Evolutionary conservation across 1,140 invertebrate species (phyloP).

Genomic region (Cylas formicarius): DNA sequence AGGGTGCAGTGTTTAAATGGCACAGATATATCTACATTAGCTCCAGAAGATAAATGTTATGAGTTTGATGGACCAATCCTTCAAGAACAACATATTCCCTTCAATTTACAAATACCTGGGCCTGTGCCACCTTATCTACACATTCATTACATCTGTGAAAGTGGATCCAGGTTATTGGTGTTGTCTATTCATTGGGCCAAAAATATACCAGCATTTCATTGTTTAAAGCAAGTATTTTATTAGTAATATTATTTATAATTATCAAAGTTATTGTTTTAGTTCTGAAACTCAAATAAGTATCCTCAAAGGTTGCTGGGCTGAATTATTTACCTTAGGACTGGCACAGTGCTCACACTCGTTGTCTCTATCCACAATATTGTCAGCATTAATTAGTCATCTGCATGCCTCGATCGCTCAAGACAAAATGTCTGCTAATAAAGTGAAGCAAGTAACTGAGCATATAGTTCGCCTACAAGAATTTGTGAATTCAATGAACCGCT

Average conservation of each 20-base stretch:
- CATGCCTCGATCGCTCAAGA: slow-evolving; percentile 61
- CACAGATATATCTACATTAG: slow-evolving; percentile 25
- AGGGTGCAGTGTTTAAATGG: slow-evolving; percentile 44
- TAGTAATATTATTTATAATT: slow-evolving; percentile 8
- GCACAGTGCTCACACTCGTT: slow-evolving; percentile 79
- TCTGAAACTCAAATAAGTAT: slow-evolving; percentile 76
- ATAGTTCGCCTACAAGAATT: slow-evolving; percentile 78
- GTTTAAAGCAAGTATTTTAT: slow-evolving; percentile 53
- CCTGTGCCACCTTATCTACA: slow-evolving; percentile 75
- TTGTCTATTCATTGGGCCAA: slow-evolving; percentile 83
- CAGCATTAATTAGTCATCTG: slow-evolving; percentile 67
- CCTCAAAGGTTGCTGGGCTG: slow-evolving; percentile 83
- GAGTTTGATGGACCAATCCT: slow-evolving; percentile 55
- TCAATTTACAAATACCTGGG: slow-evolving; percentile 75
- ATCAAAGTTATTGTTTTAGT: slow-evolving; percentile 47
- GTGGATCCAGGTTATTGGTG: slow-evolving; percentile 80
- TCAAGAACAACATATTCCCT: slow-evolving; percentile 60
- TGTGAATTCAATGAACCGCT: slow-evolving; percentile 63
- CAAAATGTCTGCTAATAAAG: slow-evolving; percentile 62
- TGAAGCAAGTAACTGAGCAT: slow-evolving; percentile 73
- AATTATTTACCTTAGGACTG: slow-evolving; percentile 86
- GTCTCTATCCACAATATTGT: slow-evolving; percentile 73
- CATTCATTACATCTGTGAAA: slow-evolving; percentile 87
- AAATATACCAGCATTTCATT: slow-evolving; percentile 74
- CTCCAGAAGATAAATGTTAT: slow-evolving; percentile 35